Evolutionary conservation across 2,888 invertebrate species (phyloP).

Genomic region (Acleris laterana): DNA sequence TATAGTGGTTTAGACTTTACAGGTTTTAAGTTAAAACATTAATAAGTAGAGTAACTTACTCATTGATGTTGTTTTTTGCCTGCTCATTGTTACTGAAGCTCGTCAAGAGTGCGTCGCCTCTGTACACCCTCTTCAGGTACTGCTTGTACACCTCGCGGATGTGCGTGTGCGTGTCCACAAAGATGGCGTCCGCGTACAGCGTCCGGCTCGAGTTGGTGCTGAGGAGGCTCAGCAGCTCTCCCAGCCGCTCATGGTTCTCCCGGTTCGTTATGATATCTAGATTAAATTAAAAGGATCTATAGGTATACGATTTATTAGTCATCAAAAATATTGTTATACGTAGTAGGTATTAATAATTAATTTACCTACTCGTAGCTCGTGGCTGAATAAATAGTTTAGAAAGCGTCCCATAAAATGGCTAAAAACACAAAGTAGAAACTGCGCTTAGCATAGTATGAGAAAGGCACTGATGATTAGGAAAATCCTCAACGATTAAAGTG

Average conservation of each 20-base stretch:
- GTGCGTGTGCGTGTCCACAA: slow-evolving; percentile 82
- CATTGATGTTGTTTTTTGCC: slow-evolving; percentile 79
- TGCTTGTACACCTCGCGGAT: slow-evolving; percentile 81
- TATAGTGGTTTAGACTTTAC: too few relatives aligned
- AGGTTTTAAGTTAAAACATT: too few relatives aligned
- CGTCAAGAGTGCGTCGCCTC: slow-evolving; percentile 81
- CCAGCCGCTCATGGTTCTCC: slow-evolving; percentile 83
- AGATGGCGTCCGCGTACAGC: slow-evolving; percentile 84
- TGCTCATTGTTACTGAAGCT: slow-evolving; percentile 76
- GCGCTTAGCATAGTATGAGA: too few relatives aligned
- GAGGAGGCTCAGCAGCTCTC: slow-evolving; percentile 70
- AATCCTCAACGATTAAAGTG: too few relatives aligned
- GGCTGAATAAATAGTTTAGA: too few relatives aligned
- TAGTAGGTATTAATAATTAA: too few relatives aligned
- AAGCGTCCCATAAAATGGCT: too few relatives aligned
- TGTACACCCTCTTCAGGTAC: slow-evolving; percentile 82
- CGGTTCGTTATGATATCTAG: slow-evolving; percentile 73
- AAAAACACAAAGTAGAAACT: too few relatives aligned
- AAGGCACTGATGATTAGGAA: too few relatives aligned
- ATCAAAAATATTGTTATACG: too few relatives aligned
- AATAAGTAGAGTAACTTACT: slow-evolving; percentile 53
- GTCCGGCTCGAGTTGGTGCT: slow-evolving; percentile 57
- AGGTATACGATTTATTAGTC: too few relatives aligned
- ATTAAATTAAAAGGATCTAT: neutral
- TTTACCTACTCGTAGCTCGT: too few relatives aligned